These are phyloP conservation scores for Galemys pyrenaicus DNA, from an alignment of 2,113 vertebrate genomes.

Conservation along the genomic window DNA sequence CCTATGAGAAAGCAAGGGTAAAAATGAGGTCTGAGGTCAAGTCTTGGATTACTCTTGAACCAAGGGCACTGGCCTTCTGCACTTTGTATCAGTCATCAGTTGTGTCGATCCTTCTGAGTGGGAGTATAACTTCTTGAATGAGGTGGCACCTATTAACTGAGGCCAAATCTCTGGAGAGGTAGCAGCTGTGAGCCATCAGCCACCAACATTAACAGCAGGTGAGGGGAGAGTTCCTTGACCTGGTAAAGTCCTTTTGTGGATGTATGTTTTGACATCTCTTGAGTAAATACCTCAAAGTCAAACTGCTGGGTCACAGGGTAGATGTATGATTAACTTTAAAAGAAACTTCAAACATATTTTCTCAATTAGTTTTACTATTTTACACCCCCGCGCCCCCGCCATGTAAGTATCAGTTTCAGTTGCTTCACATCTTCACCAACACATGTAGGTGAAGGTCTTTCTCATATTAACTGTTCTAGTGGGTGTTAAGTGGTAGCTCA, in stretches of 20 bases:
- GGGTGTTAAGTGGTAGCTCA: background rate
- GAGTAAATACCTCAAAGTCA: background rate
- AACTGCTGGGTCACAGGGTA: background rate
- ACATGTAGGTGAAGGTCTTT: background rate
- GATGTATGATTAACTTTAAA: background rate
- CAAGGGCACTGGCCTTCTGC: background rate
- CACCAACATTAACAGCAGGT: background rate
- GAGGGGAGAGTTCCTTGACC: background rate
- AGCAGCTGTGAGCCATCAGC: constrained; percentile 2
- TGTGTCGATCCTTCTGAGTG: background rate
- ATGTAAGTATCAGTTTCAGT: background rate
- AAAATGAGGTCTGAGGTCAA: background rate
- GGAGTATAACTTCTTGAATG: background rate
- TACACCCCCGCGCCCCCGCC: background rate
- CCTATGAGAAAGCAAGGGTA: background rate
- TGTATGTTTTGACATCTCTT: background rate
- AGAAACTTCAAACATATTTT: background rate
- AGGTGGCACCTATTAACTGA: background rate
- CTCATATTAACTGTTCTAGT: background rate
- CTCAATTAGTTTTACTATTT: background rate
- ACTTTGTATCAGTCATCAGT: background rate
- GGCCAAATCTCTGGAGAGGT: background rate
- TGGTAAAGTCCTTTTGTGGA: background rate
- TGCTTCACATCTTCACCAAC: background rate
- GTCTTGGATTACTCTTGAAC: background rate